Conservation (phyloP, 2,888 invertebrate genomes). For the Ariolimax columbianus region DNA sequence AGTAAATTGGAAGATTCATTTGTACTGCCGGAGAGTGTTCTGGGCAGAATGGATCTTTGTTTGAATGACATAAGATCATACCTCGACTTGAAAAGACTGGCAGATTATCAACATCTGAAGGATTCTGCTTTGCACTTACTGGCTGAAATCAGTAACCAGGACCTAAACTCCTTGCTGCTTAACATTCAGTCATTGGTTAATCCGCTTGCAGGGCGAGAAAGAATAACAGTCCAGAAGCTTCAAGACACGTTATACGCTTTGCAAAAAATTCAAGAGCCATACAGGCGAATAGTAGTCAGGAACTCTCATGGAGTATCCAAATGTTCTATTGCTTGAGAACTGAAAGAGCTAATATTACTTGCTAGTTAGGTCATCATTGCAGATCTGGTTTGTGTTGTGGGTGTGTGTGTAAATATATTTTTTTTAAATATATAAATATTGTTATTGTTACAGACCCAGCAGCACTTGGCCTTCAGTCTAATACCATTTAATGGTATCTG, state of each 20-base stretch:
- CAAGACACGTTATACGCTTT: neutral
- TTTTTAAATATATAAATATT: no score
- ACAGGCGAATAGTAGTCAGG: neutral
- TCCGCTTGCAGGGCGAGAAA: neutral
- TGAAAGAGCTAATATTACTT: no score
- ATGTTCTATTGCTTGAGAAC: neutral
- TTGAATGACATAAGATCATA: neutral
- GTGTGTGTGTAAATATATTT: no score
- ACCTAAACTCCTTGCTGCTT: neutral
- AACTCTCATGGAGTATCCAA: neutral
- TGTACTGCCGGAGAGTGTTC: neutral
- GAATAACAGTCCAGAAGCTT: neutral
- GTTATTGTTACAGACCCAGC: no score
- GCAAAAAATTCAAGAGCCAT: neutral
- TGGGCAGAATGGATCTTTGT: neutral
- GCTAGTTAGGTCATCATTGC: no score
- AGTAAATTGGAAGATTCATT: neutral
- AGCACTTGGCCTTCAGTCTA: no score
- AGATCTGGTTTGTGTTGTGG: no score
- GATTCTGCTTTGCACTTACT: conserved; percentile 6
- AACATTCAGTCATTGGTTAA: neutral
- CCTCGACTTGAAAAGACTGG: conserved; percentile 6
- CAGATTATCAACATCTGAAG: conserved; percentile 26
- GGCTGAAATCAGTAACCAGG: neutral
- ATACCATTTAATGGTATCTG: no score